Percentiles rank a stretch among this genome's conserved stretches.
phyloP scores from a whole-genome alignment of 2,113 vertebrate species.

The Amphilophus citrinellus region DNA sequence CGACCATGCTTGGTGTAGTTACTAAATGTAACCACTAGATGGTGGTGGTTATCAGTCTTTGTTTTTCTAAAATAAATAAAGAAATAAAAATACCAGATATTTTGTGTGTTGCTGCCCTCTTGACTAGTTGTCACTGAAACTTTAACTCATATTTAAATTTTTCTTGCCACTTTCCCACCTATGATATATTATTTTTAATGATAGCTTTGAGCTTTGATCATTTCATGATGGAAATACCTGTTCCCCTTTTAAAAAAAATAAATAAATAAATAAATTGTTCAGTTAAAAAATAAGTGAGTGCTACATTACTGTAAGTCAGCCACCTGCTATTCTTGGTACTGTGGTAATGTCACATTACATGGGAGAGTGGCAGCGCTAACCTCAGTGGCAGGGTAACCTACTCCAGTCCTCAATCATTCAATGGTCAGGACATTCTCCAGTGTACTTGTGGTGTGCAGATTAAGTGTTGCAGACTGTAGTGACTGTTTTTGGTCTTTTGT shows the following conservation, averaged over 20 bases:
- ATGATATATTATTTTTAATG: neutral
- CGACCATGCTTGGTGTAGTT: neutral
- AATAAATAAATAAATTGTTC: neutral
- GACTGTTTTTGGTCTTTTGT: constrained; percentile 43
- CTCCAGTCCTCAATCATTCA: constrained; percentile 19
- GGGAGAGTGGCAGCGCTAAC: constrained; percentile 19
- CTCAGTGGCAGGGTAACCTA: constrained; percentile 3
- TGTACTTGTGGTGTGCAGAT: neutral
- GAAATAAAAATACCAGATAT: neutral
- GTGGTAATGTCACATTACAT: constrained; percentile 8
- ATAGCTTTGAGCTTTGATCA: neutral
- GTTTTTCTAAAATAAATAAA: neutral
- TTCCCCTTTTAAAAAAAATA: neutral
- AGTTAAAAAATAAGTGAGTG: neutral
- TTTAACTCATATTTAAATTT: constrained; percentile 19
- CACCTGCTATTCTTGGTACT: neutral
- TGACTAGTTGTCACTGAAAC: neutral
- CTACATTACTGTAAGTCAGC: neutral
- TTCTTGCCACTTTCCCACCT: neutral
- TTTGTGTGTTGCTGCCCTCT: neutral
- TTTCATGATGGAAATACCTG: neutral
- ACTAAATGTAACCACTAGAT: constrained; percentile 49
- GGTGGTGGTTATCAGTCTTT: constrained; percentile 18
- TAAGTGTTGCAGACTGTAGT: neutral
- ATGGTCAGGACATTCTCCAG: constrained; percentile 30